These are phyloP conservation scores for Rhinolophus sinicus DNA, from an alignment of 2,113 vertebrate species.

Conservation along the genomic window DNA sequence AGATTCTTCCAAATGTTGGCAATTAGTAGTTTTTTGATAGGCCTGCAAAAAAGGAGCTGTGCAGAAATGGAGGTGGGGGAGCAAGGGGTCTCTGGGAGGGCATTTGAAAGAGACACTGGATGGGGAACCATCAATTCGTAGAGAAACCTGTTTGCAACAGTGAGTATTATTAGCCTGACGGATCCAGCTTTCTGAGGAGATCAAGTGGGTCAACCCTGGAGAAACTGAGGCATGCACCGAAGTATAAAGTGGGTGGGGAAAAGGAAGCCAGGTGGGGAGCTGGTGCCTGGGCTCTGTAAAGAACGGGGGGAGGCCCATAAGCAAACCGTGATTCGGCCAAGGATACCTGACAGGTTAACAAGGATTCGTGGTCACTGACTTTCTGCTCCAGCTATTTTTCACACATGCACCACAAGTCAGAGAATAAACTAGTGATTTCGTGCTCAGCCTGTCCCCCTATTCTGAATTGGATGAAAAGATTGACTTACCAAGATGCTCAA, in stretches of 20 bases:
- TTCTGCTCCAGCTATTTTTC: not conserved
- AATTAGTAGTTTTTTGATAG: not conserved
- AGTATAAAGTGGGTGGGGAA: rapidly evolving
- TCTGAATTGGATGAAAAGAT: not conserved
- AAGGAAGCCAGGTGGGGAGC: not conserved
- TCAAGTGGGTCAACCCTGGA: not conserved
- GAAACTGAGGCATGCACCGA: not conserved
- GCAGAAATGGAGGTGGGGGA: not conserved
- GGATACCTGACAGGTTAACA: too few species aligned
- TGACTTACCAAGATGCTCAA: not conserved
- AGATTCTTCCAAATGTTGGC: not conserved
- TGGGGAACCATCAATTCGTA: not conserved
- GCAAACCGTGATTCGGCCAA: not conserved
- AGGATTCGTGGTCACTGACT: too few species aligned
- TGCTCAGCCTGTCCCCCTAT: not conserved
- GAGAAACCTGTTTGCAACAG: not conserved
- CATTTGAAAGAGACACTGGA: not conserved
- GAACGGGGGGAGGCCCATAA: rapidly evolving
- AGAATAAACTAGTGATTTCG: not conserved
- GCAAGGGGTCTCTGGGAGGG: not conserved
- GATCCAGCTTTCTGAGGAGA: not conserved
- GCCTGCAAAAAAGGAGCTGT: not conserved
- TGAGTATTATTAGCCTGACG: not conserved
- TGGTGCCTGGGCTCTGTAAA: not conserved
- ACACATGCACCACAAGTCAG: too few species aligned